Evolutionary conservation across 1,140 invertebrate species (phyloP).

Genomic region (Drosophila melanogaster): DNA sequence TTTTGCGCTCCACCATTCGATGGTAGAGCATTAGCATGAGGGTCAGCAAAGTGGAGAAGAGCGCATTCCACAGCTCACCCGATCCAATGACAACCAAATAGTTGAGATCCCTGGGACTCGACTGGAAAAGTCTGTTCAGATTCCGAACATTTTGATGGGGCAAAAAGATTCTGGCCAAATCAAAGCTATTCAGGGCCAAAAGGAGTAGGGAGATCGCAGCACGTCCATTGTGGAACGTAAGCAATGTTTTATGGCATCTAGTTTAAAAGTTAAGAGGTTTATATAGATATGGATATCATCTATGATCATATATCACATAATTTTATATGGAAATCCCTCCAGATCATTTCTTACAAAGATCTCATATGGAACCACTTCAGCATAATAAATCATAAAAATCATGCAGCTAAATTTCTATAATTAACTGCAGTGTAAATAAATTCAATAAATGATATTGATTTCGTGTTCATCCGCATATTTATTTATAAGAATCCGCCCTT

Average conservation of each 20-base stretch:
- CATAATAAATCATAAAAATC: constrained; percentile 1
- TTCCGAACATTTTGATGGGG: constrained; percentile 37
- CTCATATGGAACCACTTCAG: not conserved
- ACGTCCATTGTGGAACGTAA: constrained; percentile 81
- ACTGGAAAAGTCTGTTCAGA: constrained; percentile 52
- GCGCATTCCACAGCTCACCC: constrained; percentile 65
- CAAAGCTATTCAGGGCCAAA: constrained; percentile 70
- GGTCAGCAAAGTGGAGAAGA: constrained; percentile 63
- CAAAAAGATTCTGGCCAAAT: constrained; percentile 64
- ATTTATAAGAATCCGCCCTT: constrained; percentile 27
- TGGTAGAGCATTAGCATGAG: constrained; percentile 78
- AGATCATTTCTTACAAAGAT: not conserved
- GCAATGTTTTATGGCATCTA: constrained; percentile 78
- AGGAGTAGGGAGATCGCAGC: constrained; percentile 65
- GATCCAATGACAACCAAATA: constrained; percentile 65
- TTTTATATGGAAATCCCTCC: too few species aligned
- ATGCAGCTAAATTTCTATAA: constrained; percentile 17
- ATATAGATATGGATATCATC: too few species aligned
- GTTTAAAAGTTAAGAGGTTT: constrained; percentile 11
- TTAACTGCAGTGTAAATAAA: constrained; percentile 28
- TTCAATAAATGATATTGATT: constrained; percentile 29
- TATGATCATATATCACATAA: too few species aligned
- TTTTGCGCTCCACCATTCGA: constrained; percentile 76
- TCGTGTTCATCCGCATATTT: constrained; percentile 8
- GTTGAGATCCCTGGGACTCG: constrained; percentile 47